These are phyloP conservation scores for Cotesia vestalis DNA, from an alignment of 1,140 invertebrate genomes.

Conservation along the genomic window DNA sequence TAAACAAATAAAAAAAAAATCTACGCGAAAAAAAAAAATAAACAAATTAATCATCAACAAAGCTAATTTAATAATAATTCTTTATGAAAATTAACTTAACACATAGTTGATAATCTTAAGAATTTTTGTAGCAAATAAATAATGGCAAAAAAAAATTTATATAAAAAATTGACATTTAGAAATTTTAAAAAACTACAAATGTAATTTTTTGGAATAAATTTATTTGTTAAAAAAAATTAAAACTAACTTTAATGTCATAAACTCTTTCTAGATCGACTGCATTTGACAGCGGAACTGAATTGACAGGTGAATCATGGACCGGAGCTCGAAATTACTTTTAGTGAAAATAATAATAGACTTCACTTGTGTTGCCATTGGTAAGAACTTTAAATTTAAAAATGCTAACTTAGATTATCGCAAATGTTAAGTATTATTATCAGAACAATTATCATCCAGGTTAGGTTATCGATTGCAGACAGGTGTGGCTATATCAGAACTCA, in stretches of 20 bases:
- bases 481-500: not conserved
- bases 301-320: conserved; percentile 48
- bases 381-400: conserved; percentile 22
- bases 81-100: too few species aligned
- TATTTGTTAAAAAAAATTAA: too few species aligned
- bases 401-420: not conserved
- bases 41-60: too few species aligned
- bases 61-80: too few species aligned
- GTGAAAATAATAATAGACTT: conserved; percentile 53
- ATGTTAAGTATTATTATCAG: not conserved
- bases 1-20: too few species aligned
- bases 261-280: not conserved
- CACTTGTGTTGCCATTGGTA: conserved; percentile 49
- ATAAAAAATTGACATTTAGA: too few species aligned
- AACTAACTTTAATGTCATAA: too few species aligned
- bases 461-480: not conserved
- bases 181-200: not conserved
- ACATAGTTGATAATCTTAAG: too few species aligned
- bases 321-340: conserved; percentile 48
- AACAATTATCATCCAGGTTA: conserved; percentile 7
- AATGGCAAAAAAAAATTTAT: too few species aligned
- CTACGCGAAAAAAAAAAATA: too few species aligned
- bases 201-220: too few species aligned
- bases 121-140: too few species aligned
- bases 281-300: not conserved